Evolutionary conservation across 2,888 invertebrate genomes (phyloP).

Genomic region (Coelinius sp.): DNA sequence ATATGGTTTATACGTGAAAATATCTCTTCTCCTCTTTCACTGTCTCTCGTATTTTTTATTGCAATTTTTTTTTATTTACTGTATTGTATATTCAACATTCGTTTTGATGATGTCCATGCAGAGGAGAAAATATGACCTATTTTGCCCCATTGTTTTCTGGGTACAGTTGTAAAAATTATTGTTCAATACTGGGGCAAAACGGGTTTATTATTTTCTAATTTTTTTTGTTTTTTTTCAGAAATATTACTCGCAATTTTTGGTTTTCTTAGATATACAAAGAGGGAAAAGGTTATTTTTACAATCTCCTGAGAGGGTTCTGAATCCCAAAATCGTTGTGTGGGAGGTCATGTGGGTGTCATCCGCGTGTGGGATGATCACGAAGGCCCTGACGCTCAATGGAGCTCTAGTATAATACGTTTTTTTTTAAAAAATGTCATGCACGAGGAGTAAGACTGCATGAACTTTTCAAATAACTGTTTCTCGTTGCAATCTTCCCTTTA

Average conservation of each 20-base stretch:
- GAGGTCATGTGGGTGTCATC: neutral
- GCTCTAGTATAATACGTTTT: neutral
- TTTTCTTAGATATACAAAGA: too few species aligned
- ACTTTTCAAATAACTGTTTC: neutral
- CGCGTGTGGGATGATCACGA: neutral
- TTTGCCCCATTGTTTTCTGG: too few species aligned
- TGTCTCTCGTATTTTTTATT: neutral
- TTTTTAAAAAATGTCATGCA: neutral
- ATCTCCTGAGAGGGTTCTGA: neutral
- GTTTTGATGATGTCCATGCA: too few species aligned
- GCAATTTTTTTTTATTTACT: too few species aligned
- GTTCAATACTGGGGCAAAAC: too few species aligned
- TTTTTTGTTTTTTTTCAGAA: too few species aligned
- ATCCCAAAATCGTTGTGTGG: neutral
- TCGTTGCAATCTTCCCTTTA: too few species aligned
- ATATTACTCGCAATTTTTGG: too few species aligned
- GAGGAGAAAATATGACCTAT: too few species aligned
- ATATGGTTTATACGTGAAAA: neutral
- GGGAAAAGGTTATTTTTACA: neutral
- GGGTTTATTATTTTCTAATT: too few species aligned
- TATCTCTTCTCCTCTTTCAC: neutral
- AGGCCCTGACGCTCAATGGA: neutral
- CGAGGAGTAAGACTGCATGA: neutral
- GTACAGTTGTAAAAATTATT: too few species aligned
- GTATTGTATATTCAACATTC: too few species aligned